Evolutionary conservation across 1,140 invertebrate genomes (phyloP), one percentile per base, ranked within the genome.

Genomic region (Acromyrmex echinatior): DNA sequence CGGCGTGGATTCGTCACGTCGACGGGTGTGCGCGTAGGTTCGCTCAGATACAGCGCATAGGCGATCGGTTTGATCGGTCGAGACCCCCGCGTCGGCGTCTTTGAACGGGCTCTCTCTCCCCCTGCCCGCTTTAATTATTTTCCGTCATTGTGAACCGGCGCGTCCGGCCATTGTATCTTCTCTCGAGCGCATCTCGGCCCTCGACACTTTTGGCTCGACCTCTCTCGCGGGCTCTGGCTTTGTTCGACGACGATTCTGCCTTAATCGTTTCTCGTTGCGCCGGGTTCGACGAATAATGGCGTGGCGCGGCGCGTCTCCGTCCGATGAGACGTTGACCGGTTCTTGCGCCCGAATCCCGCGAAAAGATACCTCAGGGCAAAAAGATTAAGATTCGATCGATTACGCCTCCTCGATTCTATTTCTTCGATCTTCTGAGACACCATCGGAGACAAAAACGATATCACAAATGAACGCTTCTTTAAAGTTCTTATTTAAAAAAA

Each of bases 101-200:
- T 93, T 94, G 90, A 93, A 70, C 68, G 79, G 77, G n/a, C 73
- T 82, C 77, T 28, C 45, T 21, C 73, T 84, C 70, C 81, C 87
- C 18, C 62, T 68, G 28, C n/a, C 74, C 91, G 91, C 84, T 92
- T 92, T 93, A 93, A 93, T 94, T 94, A 94, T 92, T 92, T 93
- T 93, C 89, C 93, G 85, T 93, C 93, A 93, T 92, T 92, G 90
- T 88, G 88, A 92, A 85, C 39, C 71, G 82, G 25, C 82, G 86
- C 87, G 86, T 87, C 87, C 88, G 89, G 88, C 90, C 66, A 92
- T 93, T 93, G 92, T 92, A 85, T 66, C 70, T 76, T 53, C 74
- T 49, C 31, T 18, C 39, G 63, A 31, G 51, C 45, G 51, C 53
- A 62, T 62, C 25, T 25, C 78, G 56, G 63, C 53, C 35, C 74